Evolutionary conservation across 2,888 invertebrate species (phyloP).

Genomic region (Bombyx huttoni): DNA sequence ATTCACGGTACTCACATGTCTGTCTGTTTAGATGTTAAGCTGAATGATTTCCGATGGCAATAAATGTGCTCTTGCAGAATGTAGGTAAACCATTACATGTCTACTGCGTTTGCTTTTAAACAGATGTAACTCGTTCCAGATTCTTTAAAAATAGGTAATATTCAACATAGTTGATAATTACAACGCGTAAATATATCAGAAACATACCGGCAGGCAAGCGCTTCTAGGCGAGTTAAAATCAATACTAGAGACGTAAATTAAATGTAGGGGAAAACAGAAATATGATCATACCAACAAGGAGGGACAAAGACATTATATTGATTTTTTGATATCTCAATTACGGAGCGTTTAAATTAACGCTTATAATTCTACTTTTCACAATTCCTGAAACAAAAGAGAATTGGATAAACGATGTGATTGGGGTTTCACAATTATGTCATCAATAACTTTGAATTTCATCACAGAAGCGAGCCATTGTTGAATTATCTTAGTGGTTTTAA

Average conservation of each 20-base stretch:
- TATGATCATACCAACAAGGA: constrained; percentile 11
- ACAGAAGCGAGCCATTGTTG: too few species aligned
- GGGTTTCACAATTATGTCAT: neutral
- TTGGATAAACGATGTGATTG: neutral
- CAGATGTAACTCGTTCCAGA: constrained; percentile 42
- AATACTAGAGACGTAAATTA: constrained; percentile 14
- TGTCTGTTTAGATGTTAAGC: constrained; percentile 30
- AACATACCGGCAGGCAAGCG: constrained; percentile 9
- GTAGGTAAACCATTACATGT: constrained; percentile 35
- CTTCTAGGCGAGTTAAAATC: constrained; percentile 13
- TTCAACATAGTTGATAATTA: constrained; percentile 24
- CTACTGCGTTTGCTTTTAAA: constrained; percentile 32
- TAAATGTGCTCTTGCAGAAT: constrained; percentile 37
- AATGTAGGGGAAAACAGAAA: constrained; percentile 10
- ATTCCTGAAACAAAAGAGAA: neutral
- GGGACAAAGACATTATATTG: constrained; percentile 9
- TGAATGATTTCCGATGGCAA: constrained; percentile 49
- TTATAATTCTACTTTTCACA: constrained; percentile 4
- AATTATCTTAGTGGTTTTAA: neutral
- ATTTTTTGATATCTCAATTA: constrained; percentile 6
- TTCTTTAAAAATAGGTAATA: constrained; percentile 33
- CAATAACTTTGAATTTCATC: neutral
- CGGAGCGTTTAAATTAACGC: constrained; percentile 5
- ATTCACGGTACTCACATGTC: constrained; percentile 10
- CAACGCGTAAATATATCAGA: constrained; percentile 17